phyloP scores from a whole-genome alignment of 1,140 invertebrate species.

The Drosophila sp. region DNA sequence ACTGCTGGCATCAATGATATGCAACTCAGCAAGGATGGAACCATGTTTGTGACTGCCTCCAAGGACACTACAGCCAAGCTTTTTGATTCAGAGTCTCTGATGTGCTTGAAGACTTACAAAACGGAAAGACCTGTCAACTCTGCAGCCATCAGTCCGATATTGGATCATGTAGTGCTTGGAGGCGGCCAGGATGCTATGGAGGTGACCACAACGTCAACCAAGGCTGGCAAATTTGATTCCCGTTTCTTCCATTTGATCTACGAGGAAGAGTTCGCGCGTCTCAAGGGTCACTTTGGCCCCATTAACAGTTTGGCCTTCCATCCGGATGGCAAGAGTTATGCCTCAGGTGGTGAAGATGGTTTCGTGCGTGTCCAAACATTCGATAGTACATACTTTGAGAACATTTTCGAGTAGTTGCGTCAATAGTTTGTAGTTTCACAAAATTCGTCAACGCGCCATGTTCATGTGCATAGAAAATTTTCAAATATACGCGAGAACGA shows the following conservation, averaged over 20 bases:
- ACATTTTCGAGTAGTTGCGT: slow-evolving; percentile 93
- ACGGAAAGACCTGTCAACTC: slow-evolving; percentile 98
- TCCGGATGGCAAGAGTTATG: slow-evolving; percentile 98
- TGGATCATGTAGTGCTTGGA: slow-evolving; percentile 97
- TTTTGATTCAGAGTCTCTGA: slow-evolving; percentile 94
- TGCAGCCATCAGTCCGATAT: slow-evolving; percentile 96
- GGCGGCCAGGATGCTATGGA: slow-evolving; percentile 99
- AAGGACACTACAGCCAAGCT: slow-evolving; percentile 97
- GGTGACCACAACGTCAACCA: slow-evolving; percentile 98
- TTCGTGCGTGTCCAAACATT: slow-evolving; percentile 98
- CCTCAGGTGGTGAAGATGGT: slow-evolving; percentile 99
- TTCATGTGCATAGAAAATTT: slow-evolving; percentile 72
- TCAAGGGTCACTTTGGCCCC: slow-evolving; percentile 99
- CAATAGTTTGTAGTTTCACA: slow-evolving; percentile 56
- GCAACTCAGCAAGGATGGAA: slow-evolving; percentile 96
- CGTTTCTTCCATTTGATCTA: slow-evolving; percentile 99
- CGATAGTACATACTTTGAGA: slow-evolving; percentile 98
- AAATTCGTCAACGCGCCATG: slow-evolving; percentile 53
- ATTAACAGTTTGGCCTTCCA: slow-evolving; percentile 99
- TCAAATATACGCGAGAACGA: slow-evolving; percentile 82
- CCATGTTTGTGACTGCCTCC: slow-evolving; percentile 98
- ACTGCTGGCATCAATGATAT: slow-evolving; percentile 96
- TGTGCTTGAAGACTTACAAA: slow-evolving; percentile 96
- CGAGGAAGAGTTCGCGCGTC: slow-evolving; percentile 99
- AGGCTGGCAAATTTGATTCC: slow-evolving; percentile 99